Evolutionary conservation across 2,888 invertebrate genomes (phyloP), one percentile per base, ranked within the genome.

Genomic region (Thecophora atra): DNA sequence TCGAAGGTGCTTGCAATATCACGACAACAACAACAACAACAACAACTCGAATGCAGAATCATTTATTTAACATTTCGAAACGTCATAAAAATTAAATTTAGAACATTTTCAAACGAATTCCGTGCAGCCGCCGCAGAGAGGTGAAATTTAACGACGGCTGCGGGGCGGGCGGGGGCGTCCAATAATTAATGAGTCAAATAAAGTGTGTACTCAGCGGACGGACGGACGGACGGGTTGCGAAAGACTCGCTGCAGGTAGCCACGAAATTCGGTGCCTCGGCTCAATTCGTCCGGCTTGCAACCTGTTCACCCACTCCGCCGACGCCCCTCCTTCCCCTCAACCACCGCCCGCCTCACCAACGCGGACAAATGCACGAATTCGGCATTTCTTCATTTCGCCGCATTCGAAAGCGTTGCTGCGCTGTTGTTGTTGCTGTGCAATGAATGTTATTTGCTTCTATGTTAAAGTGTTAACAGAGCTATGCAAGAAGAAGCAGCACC

Each of bases 101-200:
- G 64, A 64, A 64, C 47, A 64, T 11, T 26, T 64, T 11, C 4
- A 11, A 15, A 44, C 21, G 47, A 63, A 42, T n/a, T n/a, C n/a
- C n/a, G n/a, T n/a, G n/a, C n/a, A n/a, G n/a, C n/a, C n/a, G n/a
- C 8, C 21, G 37, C n/a, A n/a, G 30, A 60, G 30, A 15, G n/a
- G 26, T 15, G 24, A 54, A 28, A 28, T 28, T 58, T 26, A 60
- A 60, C 28, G 1, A 47, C 13, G 47, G n/a, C 13, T 30, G 58
- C 1, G 58, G 24, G 28, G 24, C 2, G 24, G 8, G 58, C 24
- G 58, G 17, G 58, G 1, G 24, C 17, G 19, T 1, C 28, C 28
- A 52, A 65, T 65, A 52, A 26, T 51, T 52, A 65, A 52, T 65
- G 65, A 65, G 28, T n/a, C 26, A 47, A 19, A 52, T 52, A 65